Conservation (phyloP, 2,113 vertebrate species). For the Ictalurus furcatus region DNA sequence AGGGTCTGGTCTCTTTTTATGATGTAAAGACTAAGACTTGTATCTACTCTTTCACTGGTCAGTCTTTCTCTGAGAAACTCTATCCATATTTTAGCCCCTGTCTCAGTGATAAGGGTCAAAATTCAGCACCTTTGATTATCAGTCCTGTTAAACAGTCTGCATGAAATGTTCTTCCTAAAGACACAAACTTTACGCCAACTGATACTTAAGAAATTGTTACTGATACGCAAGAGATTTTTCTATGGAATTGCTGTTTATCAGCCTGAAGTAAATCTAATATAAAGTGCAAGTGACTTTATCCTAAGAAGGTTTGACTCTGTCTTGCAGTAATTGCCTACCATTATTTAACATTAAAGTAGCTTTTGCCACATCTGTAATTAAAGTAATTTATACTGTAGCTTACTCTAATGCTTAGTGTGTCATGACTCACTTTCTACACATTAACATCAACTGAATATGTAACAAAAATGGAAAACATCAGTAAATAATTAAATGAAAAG, state of each 20-base stretch:
- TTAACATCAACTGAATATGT: background rate
- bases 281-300: background rate
- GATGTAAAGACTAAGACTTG: background rate
- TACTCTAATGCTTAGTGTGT: background rate
- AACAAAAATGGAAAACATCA: background rate
- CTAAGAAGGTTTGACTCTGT: background rate
- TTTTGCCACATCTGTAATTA: background rate
- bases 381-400: background rate
- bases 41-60: background rate
- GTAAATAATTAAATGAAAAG: background rate
- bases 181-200: background rate
- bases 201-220: background rate
- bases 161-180: background rate
- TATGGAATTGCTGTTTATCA: background rate
- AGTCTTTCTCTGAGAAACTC: background rate
- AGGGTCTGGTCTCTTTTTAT: background rate
- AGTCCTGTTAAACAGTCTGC: background rate
- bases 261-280: background rate
- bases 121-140: constrained; percentile 7
- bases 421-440: background rate
- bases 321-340: background rate
- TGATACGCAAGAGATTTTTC: background rate
- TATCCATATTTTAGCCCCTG: constrained; percentile 1
- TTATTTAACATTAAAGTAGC: background rate
- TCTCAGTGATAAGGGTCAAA: background rate